A percentile compares a stretch with the other conserved stretches of the same genome.
Conservation (phyloP, 2,888 invertebrate species). For the Leptarthrus brevirostris region DNA sequence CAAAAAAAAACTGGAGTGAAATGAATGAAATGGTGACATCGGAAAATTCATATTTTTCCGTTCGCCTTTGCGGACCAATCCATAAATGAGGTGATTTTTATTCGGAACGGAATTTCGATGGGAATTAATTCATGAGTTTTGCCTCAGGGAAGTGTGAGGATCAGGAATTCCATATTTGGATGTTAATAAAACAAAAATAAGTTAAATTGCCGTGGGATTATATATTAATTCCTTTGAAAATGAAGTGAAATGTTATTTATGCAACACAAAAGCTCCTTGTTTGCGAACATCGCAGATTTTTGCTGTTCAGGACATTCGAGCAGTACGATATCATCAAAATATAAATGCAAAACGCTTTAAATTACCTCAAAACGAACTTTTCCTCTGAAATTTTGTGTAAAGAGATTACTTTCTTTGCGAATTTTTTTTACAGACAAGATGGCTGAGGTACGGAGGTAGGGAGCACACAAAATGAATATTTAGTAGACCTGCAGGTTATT, state of each 20-base stretch:
- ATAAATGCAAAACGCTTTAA: neutral
- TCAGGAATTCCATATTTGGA: no score
- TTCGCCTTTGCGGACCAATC: neutral
- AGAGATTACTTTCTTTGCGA: neutral
- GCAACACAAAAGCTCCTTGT: no score
- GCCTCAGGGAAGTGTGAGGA: no score
- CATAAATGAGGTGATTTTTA: neutral
- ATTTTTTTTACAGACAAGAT: neutral
- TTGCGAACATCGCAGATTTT: no score
- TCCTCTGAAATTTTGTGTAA: neutral
- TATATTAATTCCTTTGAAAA: no score
- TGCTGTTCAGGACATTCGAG: no score
- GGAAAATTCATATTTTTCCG: constrained; percentile 8
- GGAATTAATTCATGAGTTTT: neutral
- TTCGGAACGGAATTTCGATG: neutral
- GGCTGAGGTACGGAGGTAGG: no score
- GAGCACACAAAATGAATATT: neutral
- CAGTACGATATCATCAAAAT: no score
- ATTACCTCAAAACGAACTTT: neutral
- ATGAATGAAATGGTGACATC: constrained; percentile 10
- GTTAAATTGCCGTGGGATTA: no score
- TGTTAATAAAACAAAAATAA: no score
- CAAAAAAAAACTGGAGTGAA: neutral
- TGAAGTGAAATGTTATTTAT: no score
- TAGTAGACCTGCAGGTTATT: neutral